Evolutionary conservation across 2,888 invertebrate genomes (phyloP).

Genomic region (Epistrophella euchroma): DNA sequence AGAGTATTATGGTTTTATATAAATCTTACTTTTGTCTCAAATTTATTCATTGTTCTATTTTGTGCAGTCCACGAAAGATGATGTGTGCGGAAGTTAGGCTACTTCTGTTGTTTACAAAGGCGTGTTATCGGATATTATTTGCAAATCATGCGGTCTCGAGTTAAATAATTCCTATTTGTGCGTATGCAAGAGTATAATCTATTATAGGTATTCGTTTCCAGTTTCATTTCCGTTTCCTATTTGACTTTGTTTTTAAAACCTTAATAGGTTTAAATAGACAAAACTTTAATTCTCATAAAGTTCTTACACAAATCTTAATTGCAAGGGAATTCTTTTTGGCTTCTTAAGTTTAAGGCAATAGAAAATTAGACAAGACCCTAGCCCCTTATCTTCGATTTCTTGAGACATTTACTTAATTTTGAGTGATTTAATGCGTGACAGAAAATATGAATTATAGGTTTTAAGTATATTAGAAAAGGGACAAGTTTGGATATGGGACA

Average conservation of each 20-base stretch:
- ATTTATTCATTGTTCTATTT: background rate
- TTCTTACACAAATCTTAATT: background rate
- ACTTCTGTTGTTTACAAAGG: constrained; percentile 43
- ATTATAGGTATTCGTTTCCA: constrained; percentile 2
- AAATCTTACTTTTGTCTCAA: constrained; percentile 53
- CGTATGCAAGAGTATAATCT: constrained; percentile 1
- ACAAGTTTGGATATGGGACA: too few species aligned
- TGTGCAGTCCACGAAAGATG: background rate
- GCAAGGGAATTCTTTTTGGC: background rate
- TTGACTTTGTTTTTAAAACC: background rate
- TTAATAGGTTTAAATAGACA: constrained; percentile 16
- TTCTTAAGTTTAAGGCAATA: background rate
- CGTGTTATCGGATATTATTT: constrained; percentile 69
- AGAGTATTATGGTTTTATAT: constrained; percentile 42
- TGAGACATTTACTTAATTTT: too few species aligned
- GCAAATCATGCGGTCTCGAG: constrained; percentile 36
- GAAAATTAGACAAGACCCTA: too few species aligned
- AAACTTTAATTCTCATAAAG: background rate
- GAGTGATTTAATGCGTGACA: too few species aligned
- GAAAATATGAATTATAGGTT: too few species aligned
- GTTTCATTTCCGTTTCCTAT: background rate
- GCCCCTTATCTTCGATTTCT: too few species aligned
- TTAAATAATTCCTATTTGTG: background rate
- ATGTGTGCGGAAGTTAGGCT: constrained; percentile 4
- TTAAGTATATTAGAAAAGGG: too few species aligned